phyloP scores from a whole-genome alignment of 2,797 vertebrate genomes.

The Australoheros facetus region DNA sequence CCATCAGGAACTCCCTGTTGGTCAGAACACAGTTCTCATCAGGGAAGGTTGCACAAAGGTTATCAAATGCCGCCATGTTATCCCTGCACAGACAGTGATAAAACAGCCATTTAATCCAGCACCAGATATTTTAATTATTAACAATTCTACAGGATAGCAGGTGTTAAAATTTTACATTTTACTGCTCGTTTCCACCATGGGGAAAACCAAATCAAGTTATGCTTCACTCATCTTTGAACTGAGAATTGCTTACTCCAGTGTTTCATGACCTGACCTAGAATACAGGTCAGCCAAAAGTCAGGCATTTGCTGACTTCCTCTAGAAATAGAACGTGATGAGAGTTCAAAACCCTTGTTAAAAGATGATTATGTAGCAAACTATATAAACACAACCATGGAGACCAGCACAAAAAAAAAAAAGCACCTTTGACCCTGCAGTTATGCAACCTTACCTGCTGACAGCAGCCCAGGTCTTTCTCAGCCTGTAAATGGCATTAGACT shows the following conservation, averaged over 20 bases:
- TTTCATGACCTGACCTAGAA: conserved; percentile 11
- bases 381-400: neutral
- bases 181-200: neutral
- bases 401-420: neutral
- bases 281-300: neutral
- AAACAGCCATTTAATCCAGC: neutral
- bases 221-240: conserved; percentile 6
- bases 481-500: conserved; percentile 86
- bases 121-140: neutral
- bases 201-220: conserved; percentile 3
- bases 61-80: conserved; percentile 76
- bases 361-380: conserved; percentile 7
- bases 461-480: conserved; percentile 86
- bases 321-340: conserved; percentile 16
- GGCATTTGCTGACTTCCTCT: conserved; percentile 35
- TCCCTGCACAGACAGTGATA: conserved; percentile 72
- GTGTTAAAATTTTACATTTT: conserved; percentile 9
- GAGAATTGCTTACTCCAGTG: conserved; percentile 11
- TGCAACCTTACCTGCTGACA: conserved; percentile 68
- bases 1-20: conserved; percentile 82
- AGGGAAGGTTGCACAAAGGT: conserved; percentile 86
- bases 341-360: conserved; percentile 51
- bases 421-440: conserved; percentile 7
- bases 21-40: conserved; percentile 87
- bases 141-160: neutral